Conservation (phyloP, 1,140 invertebrate species). For the Sminthurides bifidus region DNA sequence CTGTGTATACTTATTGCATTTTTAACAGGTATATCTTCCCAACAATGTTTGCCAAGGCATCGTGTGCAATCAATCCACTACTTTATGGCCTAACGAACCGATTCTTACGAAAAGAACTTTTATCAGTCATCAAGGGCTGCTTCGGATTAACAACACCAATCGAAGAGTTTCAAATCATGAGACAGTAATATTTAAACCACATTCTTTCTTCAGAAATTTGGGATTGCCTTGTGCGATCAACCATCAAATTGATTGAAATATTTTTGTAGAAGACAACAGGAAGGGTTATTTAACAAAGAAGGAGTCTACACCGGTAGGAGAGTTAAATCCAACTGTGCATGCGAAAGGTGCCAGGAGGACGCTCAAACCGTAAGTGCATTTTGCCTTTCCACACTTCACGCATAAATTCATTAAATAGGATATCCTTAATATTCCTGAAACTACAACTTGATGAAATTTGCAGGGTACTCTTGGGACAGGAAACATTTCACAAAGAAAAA, state of each 20-base stretch:
- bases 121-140: constrained; percentile 2
- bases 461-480: too few species aligned
- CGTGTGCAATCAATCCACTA: constrained; percentile 22
- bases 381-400: neutral
- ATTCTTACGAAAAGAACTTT: constrained; percentile 14
- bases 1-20: too few species aligned
- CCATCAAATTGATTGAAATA: neutral
- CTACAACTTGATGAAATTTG: too few species aligned
- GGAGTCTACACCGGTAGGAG: constrained; percentile 3
- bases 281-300: constrained; percentile 16
- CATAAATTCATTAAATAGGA: neutral
- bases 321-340: too few species aligned
- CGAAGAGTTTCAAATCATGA: constrained; percentile 15
- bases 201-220: neutral
- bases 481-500: neutral
- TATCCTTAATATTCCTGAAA: neutral
- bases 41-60: constrained; percentile 24
- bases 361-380: neutral
- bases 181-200: neutral
- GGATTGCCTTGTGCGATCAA: neutral
- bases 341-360: neutral
- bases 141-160: constrained; percentile 11
- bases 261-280: constrained; percentile 11
- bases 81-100: constrained; percentile 23
- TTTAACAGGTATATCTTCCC: constrained; percentile 24